These are phyloP conservation scores for Glyphotaelius pellucidus DNA, from an alignment of 2,888 invertebrate genomes.

Conservation along the genomic window DNA sequence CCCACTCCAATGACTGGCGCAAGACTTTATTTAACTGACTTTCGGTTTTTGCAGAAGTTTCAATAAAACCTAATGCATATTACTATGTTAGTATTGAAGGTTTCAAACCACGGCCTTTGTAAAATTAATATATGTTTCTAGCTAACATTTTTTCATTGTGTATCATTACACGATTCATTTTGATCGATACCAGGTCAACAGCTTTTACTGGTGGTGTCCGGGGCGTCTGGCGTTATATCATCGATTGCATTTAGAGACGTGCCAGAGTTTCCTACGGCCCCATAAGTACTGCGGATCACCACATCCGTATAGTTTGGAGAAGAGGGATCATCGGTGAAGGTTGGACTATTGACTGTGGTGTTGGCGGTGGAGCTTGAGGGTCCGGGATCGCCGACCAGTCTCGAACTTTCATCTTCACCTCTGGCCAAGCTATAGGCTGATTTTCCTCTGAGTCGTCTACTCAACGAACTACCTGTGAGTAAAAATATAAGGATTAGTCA, in stretches of 20 bases:
- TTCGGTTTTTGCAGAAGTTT: not conserved
- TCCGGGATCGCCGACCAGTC: constrained; percentile 70
- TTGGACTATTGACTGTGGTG: constrained; percentile 69
- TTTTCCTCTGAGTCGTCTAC: constrained; percentile 86
- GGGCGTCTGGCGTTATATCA: constrained; percentile 38
- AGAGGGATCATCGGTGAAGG: constrained; percentile 66
- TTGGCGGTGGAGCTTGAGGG: constrained; percentile 73
- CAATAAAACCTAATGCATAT: not conserved
- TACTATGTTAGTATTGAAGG: not conserved
- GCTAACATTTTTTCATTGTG: not conserved
- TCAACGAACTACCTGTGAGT: constrained; percentile 83
- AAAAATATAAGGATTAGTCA: constrained; percentile 26
- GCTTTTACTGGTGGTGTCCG: constrained; percentile 54
- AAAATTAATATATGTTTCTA: not conserved
- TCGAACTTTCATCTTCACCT: constrained; percentile 80
- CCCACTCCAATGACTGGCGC: too few species aligned
- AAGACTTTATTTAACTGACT: not conserved
- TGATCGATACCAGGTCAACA: constrained; percentile 45
- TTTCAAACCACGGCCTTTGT: not conserved
- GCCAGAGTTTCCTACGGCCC: constrained; percentile 72
- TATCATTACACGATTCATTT: not conserved
- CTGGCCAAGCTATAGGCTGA: constrained; percentile 85
- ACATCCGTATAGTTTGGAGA: constrained; percentile 68
- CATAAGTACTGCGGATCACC: constrained; percentile 71
- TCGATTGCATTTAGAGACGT: constrained; percentile 66